A percentile compares a stretch with the other conserved stretches of the same genome.
phyloP scores from a whole-genome alignment of 2,797 vertebrate species.

The Neomorphus geoffroyi region DNA sequence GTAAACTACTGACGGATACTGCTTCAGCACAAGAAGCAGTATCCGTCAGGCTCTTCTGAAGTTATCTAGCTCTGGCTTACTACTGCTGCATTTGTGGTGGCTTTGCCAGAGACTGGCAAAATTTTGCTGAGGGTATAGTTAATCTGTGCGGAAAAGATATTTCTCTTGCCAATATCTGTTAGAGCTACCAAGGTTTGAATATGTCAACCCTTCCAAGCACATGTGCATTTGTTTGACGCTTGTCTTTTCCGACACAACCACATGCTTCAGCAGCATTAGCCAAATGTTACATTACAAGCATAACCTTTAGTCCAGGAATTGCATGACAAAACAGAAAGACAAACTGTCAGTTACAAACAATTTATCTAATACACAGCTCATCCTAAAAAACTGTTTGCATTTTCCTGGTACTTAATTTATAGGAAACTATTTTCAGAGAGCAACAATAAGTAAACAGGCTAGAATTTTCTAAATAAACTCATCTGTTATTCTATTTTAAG shows the following conservation, averaged over 20 bases:
- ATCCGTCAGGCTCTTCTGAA: background rate
- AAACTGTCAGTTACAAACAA: background rate
- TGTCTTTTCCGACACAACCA: background rate
- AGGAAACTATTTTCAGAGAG: background rate
- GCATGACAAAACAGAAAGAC: background rate
- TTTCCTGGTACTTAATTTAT: background rate
- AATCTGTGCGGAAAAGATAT: background rate
- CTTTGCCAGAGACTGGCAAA: background rate
- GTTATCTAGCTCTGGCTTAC: background rate
- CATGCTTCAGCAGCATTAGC: background rate
- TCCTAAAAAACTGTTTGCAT: background rate
- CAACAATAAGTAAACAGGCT: background rate
- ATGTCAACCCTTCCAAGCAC: background rate
- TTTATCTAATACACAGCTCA: background rate
- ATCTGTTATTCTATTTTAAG: constrained; percentile 1
- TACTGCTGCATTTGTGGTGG: background rate
- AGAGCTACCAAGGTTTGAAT: background rate
- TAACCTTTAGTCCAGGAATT: background rate
- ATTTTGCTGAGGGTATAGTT: background rate
- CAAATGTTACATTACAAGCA: background rate
- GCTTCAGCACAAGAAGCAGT: background rate
- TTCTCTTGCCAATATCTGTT: background rate
- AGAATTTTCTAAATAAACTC: background rate
- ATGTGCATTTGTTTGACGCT: background rate
- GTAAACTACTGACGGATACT: background rate